phyloP scores from a whole-genome alignment of 1,140 invertebrate genomes.

The Stratiolaelaps scimitus region DNA sequence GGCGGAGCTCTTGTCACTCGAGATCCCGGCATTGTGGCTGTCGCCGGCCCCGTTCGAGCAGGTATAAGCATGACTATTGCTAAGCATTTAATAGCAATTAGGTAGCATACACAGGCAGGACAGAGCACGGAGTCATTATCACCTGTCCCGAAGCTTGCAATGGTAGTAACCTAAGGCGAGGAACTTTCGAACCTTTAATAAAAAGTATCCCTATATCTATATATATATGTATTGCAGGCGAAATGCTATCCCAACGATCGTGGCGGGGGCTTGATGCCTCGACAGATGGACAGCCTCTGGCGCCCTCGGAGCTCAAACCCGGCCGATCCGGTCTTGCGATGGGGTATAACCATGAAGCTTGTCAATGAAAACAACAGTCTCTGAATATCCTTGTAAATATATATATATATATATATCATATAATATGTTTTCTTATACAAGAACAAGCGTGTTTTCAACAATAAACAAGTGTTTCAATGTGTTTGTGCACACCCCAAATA shows the following conservation, averaged over 20 bases:
- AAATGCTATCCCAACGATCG: constrained; percentile 35
- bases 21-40: constrained; percentile 31
- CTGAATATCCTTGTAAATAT: too few species aligned
- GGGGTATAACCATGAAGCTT: constrained; percentile 39
- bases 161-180: neutral
- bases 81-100: neutral
- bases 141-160: neutral
- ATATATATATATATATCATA: too few species aligned
- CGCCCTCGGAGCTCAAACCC: constrained; percentile 37
- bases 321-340: constrained; percentile 42
- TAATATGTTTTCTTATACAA: too few species aligned
- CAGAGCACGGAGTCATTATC: too few species aligned
- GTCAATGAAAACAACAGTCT: neutral
- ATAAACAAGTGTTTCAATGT: too few species aligned
- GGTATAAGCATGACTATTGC: constrained; percentile 21
- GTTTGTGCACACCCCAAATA: too few species aligned
- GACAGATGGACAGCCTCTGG: constrained; percentile 41
- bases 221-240: constrained; percentile 33
- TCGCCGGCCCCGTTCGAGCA: constrained; percentile 30
- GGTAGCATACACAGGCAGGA: too few species aligned
- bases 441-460: too few species aligned
- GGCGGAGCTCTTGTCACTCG: neutral
- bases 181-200: neutral
- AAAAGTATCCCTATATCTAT: constrained; percentile 9
- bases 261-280: constrained; percentile 44